Percentiles rank a stretch among this genome's conserved stretches.
These are phyloP conservation scores for Atractosteus spatula DNA, from an alignment of 2,113 vertebrate genomes.

Conservation along the genomic window DNA sequence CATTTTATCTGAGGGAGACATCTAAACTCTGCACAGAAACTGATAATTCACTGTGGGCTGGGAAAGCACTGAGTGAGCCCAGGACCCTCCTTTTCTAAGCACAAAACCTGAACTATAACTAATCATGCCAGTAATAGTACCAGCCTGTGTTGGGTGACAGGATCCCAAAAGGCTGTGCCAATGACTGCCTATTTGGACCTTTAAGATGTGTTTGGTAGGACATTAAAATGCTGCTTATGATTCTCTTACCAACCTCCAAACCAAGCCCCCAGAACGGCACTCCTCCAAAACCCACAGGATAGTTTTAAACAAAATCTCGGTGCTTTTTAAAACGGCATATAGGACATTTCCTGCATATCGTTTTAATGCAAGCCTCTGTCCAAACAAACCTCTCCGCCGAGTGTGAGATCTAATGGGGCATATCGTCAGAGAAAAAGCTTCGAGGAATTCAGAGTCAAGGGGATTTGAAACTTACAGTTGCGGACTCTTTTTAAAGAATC, in stretches of 20 bases:
- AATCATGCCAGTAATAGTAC: no score
- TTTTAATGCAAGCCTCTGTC: conserved; percentile 38
- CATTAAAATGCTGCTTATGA: neutral
- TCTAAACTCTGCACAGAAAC: neutral
- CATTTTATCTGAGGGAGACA: neutral
- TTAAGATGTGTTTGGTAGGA: neutral
- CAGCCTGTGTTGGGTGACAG: no score
- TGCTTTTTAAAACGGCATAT: conserved; percentile 51
- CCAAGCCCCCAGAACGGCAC: neutral
- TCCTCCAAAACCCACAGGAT: no score
- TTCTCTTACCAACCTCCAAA: neutral
- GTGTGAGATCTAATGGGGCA: conserved; percentile 33
- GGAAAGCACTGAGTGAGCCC: neutral
- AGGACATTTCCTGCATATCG: conserved; percentile 56
- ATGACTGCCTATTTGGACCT: neutral
- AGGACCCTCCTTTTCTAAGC: neutral
- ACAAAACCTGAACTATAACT: neutral
- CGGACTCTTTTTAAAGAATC: conserved; percentile 47
- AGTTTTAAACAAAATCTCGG: conserved; percentile 52
- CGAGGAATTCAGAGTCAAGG: conserved; percentile 32
- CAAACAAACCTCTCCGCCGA: conserved; percentile 53
- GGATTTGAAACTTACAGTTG: conserved; percentile 33
- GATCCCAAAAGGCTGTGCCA: neutral
- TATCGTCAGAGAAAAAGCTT: conserved; percentile 23
- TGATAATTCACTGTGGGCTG: neutral